Evolutionary conservation across 2,797 vertebrate genomes (phyloP).

Genomic region (Nyctibius grandis): DNA sequence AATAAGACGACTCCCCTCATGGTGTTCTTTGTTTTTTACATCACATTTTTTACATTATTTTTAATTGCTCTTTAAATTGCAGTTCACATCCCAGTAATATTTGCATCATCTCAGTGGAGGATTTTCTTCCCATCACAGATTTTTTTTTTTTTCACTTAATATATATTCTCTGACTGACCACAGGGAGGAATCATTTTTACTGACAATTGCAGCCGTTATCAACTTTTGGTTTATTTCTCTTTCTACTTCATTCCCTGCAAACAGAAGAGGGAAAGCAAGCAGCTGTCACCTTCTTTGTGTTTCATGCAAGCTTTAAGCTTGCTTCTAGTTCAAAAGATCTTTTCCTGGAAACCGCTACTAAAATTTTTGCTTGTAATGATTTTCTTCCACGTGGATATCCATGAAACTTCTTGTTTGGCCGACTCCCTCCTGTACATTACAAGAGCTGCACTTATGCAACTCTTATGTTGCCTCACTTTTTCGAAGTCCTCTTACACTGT

Average conservation of each 20-base stretch:
- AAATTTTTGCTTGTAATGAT: not conserved
- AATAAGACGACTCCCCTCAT: not conserved
- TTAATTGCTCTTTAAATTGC: not conserved
- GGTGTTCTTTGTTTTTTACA: not conserved
- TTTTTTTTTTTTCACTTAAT: not conserved
- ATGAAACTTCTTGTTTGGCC: not conserved
- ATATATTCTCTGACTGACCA: not conserved
- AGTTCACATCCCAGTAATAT: not conserved
- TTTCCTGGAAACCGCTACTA: not conserved
- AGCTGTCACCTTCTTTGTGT: not conserved
- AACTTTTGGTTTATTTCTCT: not conserved
- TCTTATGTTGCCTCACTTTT: not conserved
- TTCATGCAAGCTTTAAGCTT: not conserved
- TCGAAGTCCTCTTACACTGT: not conserved
- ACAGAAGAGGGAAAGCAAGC: not conserved
- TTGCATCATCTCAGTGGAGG: not conserved
- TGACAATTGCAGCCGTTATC: not conserved
- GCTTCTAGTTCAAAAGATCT: not conserved
- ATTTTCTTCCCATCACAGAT: not conserved
- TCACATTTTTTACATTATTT: not conserved
- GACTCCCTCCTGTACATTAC: not conserved
- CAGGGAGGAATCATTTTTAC: constrained; percentile 16
- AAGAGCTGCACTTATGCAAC: not conserved
- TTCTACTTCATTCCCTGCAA: not conserved
- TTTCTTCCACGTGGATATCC: not conserved